phyloP scores from a whole-genome alignment of 30 jellyfish, hydroid and myxozoan genomes.

The Hydra vulgaris region DNA sequence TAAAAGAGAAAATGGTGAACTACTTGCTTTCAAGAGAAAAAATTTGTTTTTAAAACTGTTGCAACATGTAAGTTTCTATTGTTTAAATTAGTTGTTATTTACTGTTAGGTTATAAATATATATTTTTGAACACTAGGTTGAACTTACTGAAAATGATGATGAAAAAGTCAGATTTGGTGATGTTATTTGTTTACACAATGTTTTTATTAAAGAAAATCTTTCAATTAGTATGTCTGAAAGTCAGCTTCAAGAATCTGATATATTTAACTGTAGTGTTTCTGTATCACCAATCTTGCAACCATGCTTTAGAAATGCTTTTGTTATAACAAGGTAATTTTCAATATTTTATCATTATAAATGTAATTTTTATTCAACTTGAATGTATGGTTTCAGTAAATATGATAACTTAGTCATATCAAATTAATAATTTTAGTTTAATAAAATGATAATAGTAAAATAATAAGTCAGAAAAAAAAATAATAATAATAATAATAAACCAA shows the following conservation, averaged over 20 bases:
- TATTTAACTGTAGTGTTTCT: constrained; percentile 88
- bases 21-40: constrained; percentile 52
- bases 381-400: too few species aligned
- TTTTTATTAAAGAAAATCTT: constrained; percentile 39
- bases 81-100: constrained; percentile 7
- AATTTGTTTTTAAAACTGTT: constrained; percentile 45
- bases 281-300: constrained; percentile 70
- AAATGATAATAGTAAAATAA: too few species aligned
- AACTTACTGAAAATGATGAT: constrained; percentile 35
- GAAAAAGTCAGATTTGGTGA: constrained; percentile 80
- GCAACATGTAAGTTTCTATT: constrained; percentile 36
- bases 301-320: constrained; percentile 63
- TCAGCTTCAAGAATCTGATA: constrained; percentile 60
- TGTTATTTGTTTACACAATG: constrained; percentile 51
- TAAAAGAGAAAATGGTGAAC: constrained; percentile 76
- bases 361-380: too few species aligned
- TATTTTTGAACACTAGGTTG: constrained; percentile 25
- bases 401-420: too few species aligned
- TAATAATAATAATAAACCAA: too few species aligned
- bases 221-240: constrained; percentile 74
- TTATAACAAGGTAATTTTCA: constrained; percentile 74
- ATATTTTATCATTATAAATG: too few species aligned
- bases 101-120: too few species aligned
- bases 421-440: too few species aligned
- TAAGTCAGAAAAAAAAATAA: too few species aligned